Conservation (phyloP, 2,888 invertebrate species). For the Pyrochroa serraticornis region DNA sequence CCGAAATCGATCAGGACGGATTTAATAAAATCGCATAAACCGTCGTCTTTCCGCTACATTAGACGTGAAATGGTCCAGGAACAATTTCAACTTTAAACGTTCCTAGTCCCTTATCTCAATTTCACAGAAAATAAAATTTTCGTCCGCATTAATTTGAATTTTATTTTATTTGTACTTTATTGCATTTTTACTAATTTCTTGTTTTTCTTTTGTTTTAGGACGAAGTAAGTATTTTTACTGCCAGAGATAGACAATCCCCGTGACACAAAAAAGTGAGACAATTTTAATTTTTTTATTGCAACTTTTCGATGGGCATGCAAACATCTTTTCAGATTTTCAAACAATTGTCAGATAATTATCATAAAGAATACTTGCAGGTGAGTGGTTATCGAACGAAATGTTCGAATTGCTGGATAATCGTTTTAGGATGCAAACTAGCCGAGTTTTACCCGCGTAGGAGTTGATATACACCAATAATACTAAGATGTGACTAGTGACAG, state of each 20-base stretch:
- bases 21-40: constrained; percentile 27
- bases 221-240: constrained; percentile 55
- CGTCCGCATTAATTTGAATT: constrained; percentile 29
- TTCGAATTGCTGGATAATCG: background rate
- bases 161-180: constrained; percentile 31
- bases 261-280: constrained; percentile 13
- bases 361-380: background rate
- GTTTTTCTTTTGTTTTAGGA: constrained; percentile 59
- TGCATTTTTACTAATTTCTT: constrained; percentile 50
- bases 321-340: background rate
- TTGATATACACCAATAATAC: constrained; percentile 38
- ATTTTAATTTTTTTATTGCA: constrained; percentile 2
- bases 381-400: background rate
- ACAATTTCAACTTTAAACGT: constrained; percentile 35
- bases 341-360: background rate
- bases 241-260: constrained; percentile 28
- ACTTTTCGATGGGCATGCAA: background rate
- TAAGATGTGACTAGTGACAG: constrained; percentile 50
- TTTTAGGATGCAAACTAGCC: constrained; percentile 6
- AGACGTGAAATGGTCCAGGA: constrained; percentile 38
- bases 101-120: constrained; percentile 33
- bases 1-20: constrained; percentile 14
- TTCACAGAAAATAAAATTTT: constrained; percentile 37
- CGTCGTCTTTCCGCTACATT: constrained; percentile 38
- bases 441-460: constrained; percentile 13